Evolutionary conservation across 2,113 vertebrate genomes (phyloP).

Genomic region (Notiomystis cincta): DNA sequence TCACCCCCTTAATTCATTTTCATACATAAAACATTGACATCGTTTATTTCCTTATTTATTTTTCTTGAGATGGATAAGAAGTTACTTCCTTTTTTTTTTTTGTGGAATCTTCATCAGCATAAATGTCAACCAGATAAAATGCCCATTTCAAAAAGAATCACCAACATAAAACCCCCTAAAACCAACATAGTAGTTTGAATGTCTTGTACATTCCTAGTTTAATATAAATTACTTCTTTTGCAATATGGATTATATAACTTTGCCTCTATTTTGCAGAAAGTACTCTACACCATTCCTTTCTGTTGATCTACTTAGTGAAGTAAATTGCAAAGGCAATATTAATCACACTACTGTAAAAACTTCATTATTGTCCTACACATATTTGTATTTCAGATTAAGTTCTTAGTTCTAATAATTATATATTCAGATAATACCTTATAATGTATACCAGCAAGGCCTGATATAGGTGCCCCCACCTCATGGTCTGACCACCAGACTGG

Average conservation of each 20-base stretch:
- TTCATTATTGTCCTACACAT: background rate
- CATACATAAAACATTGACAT: background rate
- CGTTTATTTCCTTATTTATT: background rate
- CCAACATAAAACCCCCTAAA: background rate
- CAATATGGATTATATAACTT: background rate
- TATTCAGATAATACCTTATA: background rate
- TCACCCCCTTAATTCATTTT: fast-evolving
- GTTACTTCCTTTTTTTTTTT: background rate
- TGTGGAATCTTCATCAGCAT: background rate
- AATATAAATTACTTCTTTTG: background rate
- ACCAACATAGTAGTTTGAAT: background rate
- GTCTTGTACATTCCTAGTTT: background rate
- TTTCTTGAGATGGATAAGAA: background rate
- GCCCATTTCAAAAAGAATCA: background rate
- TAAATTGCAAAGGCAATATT: background rate
- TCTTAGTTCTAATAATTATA: background rate
- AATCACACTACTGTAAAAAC: background rate
- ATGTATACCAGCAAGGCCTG: background rate
- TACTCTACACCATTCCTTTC: background rate
- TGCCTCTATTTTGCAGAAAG: background rate
- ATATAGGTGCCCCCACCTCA: fast-evolving
- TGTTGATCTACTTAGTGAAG: background rate
- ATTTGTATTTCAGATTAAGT: background rate
- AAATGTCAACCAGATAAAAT: background rate
- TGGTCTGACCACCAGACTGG: background rate